A percentile compares a stretch with the other conserved stretches of the same genome.
These are phyloP conservation scores for Acanthosepion esculentum DNA, from an alignment of 2,888 invertebrate genomes.

Conservation along the genomic window DNA sequence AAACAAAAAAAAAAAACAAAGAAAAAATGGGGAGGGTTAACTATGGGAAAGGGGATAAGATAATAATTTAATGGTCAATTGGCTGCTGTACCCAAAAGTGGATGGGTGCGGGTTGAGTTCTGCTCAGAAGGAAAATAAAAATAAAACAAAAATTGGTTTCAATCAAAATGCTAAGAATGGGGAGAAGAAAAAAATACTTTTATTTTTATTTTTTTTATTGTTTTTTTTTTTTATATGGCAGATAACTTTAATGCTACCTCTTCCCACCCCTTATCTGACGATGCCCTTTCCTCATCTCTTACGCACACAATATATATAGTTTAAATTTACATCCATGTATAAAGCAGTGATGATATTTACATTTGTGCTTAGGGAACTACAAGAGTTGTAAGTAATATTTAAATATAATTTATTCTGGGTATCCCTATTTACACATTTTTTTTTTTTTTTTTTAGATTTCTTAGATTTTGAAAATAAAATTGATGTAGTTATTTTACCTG, in stretches of 20 bases:
- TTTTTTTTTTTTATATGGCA: not conserved
- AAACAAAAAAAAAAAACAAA: too few relatives aligned
- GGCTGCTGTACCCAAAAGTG: not conserved
- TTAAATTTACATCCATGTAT: not conserved
- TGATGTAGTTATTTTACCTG: too few relatives aligned
- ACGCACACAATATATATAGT: not conserved
- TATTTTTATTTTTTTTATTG: too few relatives aligned
- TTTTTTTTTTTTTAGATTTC: not conserved
- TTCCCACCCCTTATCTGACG: not conserved
- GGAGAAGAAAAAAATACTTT: not conserved
- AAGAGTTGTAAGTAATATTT: not conserved
- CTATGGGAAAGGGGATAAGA: not conserved
- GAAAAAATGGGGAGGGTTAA: not conserved
- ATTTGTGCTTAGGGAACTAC: not conserved
- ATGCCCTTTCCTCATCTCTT: slow-evolving; percentile 10
- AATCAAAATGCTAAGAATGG: slow-evolving; percentile 10
- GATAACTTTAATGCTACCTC: not conserved
- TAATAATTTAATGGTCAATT: not conserved
- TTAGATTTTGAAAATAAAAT: not conserved
- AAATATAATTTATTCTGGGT: not conserved
- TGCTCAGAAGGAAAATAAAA: not conserved
- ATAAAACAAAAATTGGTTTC: not conserved
- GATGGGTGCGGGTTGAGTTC: not conserved
- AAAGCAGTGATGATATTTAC: not conserved
- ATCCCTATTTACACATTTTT: not conserved